Conservation (phyloP, 2,797 vertebrate genomes). For the Bovichtus variegatus region DNA sequence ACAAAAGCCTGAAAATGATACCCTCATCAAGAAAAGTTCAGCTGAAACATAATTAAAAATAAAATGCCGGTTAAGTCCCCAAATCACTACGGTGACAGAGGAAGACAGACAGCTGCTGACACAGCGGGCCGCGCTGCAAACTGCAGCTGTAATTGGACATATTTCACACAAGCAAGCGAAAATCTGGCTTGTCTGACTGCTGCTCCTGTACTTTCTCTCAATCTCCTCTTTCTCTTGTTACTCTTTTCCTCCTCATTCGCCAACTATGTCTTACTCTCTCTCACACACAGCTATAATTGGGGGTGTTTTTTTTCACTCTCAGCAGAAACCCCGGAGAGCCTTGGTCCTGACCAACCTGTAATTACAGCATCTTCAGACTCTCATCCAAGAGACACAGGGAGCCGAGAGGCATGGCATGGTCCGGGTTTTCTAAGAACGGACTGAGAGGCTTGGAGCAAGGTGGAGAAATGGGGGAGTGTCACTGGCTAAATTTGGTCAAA, state of each 20-base stretch:
- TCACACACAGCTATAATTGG: constrained; percentile 77
- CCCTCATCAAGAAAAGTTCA: constrained; percentile 60
- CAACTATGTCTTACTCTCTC: constrained; percentile 52
- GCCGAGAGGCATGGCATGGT: constrained; percentile 60
- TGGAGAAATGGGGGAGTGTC: constrained; percentile 53
- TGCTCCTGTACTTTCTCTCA: constrained; percentile 50
- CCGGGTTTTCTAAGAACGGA: constrained; percentile 79
- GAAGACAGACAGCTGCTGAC: constrained; percentile 83
- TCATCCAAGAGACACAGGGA: constrained; percentile 77
- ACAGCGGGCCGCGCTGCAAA: constrained; percentile 70
- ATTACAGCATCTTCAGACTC: constrained; percentile 86
- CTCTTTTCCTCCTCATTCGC: constrained; percentile 42
- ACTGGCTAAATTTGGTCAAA: constrained; percentile 45
- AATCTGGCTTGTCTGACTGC: constrained; percentile 62
- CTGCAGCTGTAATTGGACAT: constrained; percentile 83
- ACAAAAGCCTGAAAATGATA: constrained; percentile 72
- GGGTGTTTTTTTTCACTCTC: constrained; percentile 73
- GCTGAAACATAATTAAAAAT: constrained; percentile 78
- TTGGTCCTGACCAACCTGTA: constrained; percentile 81
- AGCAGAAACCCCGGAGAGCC: constrained; percentile 82
- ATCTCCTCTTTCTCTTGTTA: constrained; percentile 49
- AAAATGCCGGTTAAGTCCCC: constrained; percentile 76
- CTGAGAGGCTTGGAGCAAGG: constrained; percentile 40
- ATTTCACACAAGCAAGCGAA: constrained; percentile 76
- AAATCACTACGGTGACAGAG: constrained; percentile 77